phyloP scores from a whole-genome alignment of 1,140 invertebrate species.

The Copidosoma floridanum region DNA sequence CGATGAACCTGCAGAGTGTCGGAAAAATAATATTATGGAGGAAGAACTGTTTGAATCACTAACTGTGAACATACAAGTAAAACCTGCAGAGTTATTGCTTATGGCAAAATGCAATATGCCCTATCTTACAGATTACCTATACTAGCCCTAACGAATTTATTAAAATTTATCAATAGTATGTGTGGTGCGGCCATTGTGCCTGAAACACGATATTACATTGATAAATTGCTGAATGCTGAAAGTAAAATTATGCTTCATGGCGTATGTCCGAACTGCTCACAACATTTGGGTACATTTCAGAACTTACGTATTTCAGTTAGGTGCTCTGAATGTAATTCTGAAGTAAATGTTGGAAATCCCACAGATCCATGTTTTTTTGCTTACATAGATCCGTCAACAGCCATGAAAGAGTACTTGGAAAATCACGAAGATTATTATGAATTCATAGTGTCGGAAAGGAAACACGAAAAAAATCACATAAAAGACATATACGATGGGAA shows the following conservation, averaged over 20 bases:
- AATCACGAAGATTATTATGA: not conserved
- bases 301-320: no score
- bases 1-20: no score
- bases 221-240: not conserved
- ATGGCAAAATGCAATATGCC: no score
- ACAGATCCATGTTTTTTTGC: not conserved
- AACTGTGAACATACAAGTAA: no score
- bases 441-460: not conserved
- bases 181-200: not conserved
- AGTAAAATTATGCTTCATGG: not conserved
- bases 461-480: slow-evolving; percentile 38
- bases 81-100: no score
- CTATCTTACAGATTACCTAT: no score
- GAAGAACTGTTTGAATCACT: no score
- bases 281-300: not conserved
- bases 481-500: not conserved
- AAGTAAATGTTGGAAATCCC: not conserved
- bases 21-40: no score
- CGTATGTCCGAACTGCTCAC: not conserved
- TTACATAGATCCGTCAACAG: not conserved
- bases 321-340: no score
- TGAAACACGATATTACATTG: not conserved
- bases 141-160: no score
- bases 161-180: not conserved
- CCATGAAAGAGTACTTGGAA: not conserved